Conservation (phyloP, 2,888 invertebrate genomes). For the Baccha elongata region DNA sequence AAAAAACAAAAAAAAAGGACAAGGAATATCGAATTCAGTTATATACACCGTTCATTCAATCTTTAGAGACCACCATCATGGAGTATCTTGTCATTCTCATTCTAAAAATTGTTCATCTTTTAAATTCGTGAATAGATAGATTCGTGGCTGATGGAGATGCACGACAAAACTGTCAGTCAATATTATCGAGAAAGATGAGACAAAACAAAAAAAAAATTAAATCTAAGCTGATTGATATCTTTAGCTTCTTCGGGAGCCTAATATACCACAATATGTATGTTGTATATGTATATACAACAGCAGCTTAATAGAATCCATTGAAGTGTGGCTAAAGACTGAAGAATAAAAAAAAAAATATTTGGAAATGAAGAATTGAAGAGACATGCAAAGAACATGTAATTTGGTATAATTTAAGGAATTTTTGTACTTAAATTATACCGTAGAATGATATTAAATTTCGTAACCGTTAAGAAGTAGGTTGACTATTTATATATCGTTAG, state of each 20-base stretch:
- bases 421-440: background rate
- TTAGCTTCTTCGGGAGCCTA: conserved; percentile 47
- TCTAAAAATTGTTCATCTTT: conserved; percentile 27
- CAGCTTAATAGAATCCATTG: conserved; percentile 10
- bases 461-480: conserved; percentile 2
- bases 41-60: background rate
- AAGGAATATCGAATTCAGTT: conserved; percentile 53
- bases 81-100: conserved; percentile 22
- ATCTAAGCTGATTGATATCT: conserved; percentile 62
- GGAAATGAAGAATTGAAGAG: conserved; percentile 6
- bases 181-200: conserved; percentile 36
- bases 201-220: conserved; percentile 8
- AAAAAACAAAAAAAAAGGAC: conserved; percentile 6
- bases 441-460: conserved; percentile 18
- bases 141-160: conserved; percentile 37
- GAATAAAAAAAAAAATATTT: conserved; percentile 11
- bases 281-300: background rate
- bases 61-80: conserved; percentile 60
- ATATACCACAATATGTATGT: background rate
- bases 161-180: conserved; percentile 68
- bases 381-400: conserved; percentile 25
- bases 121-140: conserved; percentile 44
- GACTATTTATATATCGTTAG: too few species aligned
- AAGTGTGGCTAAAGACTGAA: conserved; percentile 14
- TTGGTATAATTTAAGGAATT: conserved; percentile 6